Conservation (phyloP, 2,797 vertebrate species). For the Linurgus olivaceus region DNA sequence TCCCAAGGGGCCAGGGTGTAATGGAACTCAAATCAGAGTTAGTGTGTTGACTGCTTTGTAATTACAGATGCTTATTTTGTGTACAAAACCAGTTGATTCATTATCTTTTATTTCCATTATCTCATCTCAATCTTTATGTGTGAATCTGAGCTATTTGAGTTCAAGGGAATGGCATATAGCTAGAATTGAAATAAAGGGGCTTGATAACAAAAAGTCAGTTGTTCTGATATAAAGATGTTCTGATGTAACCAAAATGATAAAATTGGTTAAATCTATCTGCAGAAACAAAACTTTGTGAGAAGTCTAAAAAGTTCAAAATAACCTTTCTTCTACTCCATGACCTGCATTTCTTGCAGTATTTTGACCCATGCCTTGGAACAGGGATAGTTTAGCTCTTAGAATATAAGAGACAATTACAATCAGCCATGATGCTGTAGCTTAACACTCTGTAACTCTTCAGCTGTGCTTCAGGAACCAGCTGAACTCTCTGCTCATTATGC, state of each 20-base stretch:
- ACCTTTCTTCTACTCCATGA: background rate
- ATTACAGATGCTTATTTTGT: background rate
- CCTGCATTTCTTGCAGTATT: background rate
- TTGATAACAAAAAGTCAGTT: background rate
- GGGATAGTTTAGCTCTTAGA: background rate
- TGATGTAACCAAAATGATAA: background rate
- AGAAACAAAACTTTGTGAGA: background rate
- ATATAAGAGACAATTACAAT: background rate
- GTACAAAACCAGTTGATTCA: background rate
- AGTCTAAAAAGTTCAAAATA: background rate
- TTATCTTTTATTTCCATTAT: conserved; percentile 20
- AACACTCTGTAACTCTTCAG: background rate
- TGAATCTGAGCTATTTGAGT: conserved; percentile 5
- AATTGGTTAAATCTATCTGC: background rate
- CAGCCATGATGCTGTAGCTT: background rate
- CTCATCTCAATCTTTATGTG: background rate
- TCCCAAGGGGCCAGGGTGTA: background rate
- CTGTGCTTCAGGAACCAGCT: background rate
- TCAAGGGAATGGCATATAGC: background rate
- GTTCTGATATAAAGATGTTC: background rate
- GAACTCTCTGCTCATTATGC: background rate
- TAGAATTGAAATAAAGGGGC: background rate
- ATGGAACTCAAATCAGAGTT: background rate
- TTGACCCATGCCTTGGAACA: background rate
- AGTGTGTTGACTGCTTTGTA: background rate